Percentiles rank a stretch among this genome's conserved stretches.
These are phyloP conservation scores for Leptatherina wallacei DNA, from an alignment of 2,797 vertebrate species.

Conservation along the genomic window DNA sequence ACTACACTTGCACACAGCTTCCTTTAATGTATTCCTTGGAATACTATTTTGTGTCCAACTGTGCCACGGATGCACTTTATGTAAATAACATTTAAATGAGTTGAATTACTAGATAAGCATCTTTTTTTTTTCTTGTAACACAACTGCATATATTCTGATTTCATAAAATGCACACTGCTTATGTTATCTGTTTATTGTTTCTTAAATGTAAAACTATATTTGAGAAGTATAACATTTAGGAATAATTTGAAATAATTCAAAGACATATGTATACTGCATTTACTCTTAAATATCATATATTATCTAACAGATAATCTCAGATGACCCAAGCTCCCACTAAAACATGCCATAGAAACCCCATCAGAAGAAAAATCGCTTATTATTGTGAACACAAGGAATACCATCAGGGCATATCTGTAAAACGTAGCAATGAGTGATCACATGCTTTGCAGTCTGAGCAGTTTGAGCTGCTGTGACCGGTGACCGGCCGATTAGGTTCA, in stretches of 20 bases:
- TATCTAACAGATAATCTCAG: background rate
- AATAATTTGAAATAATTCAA: background rate
- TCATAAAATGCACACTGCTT: too few relatives aligned
- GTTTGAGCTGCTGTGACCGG: background rate
- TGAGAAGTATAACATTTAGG: background rate
- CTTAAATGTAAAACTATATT: background rate
- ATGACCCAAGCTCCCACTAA: background rate
- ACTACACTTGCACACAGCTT: background rate
- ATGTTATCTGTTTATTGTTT: background rate
- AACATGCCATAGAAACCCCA: background rate
- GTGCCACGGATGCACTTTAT: conserved; percentile 13
- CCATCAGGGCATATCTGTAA: background rate
- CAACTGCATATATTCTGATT: background rate
- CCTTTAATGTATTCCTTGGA: conserved; percentile 19
- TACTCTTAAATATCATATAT: background rate
- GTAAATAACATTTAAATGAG: conserved; percentile 11
- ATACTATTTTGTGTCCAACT: conserved; percentile 19
- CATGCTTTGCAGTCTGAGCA: too few relatives aligned
- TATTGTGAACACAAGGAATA: background rate
- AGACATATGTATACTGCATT: background rate
- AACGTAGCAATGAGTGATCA: background rate
- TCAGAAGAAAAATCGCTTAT: background rate
- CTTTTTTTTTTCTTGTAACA: background rate
- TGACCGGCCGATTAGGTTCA: background rate
- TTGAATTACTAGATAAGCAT: background rate